Base-by-base conservation (phyloP, 2,888 invertebrate genomes). In the Synanthedon formicaeformis region DNA sequence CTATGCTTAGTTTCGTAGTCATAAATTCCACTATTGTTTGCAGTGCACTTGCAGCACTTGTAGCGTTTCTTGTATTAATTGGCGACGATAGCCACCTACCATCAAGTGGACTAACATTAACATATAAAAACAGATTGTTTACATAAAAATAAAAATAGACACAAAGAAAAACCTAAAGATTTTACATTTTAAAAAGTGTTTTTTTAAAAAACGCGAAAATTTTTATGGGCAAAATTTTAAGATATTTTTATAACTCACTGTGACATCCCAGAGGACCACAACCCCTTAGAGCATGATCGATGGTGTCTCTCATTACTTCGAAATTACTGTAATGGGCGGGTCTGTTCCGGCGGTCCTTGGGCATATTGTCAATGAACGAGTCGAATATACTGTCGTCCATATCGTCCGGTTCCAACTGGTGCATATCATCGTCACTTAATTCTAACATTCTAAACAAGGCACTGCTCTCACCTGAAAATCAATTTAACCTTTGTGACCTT, bases 231-330 rank as follows among this genome's bases (percentile, higher is more conserved):
- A 23, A 23, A 23, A 23, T 4, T 23, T 5, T 5, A 23, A 23
- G 23, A 23, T 1, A 23, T 23, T 23, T 23, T 23, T 27, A 5
- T 34, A 34, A 67, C 71, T 75, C 56, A 82, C 84, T 69, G 50
- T 59, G 56, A 53, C 83, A 83, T 2, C 76, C 77, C 34, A 60
- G 58, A 5, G 64, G 59, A 0, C 76, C 78, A 56, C 84, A 85
- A 0, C 76, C 77, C 4, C 67, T 65, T 13, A 81, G 54, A 34
- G 65, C 61, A 2, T 62, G 63, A 1, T 68, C 62, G 0, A 81
- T 60, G 0, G 66, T 68, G 13, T 66, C 60, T 62, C 76, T 63
- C 79, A 85, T 72, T 2, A 60, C 59, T 2, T 75, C 69, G 54
- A 66, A 81, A 63, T 78, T 73, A 18, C 57, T 62, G 54, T 67